Percentiles rank a stretch among this genome's conserved stretches.
These are phyloP conservation scores for Torymus tubicola DNA, from an alignment of 2,888 invertebrate species.

Conservation along the genomic window DNA sequence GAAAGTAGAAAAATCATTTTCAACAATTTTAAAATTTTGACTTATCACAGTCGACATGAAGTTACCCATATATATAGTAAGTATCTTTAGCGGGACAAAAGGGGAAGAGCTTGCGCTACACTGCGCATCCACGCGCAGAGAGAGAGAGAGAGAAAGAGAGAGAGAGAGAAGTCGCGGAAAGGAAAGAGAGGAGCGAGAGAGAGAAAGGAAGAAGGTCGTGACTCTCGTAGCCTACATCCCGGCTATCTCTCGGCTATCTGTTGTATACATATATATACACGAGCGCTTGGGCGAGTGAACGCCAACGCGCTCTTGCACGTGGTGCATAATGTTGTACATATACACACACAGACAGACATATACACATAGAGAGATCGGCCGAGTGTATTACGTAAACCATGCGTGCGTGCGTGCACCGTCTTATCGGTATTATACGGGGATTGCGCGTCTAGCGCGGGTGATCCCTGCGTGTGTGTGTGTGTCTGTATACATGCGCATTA, in stretches of 20 bases:
- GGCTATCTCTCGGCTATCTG: slow-evolving; percentile 61
- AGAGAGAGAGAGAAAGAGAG: slow-evolving; percentile 6
- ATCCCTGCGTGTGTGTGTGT: too few species aligned
- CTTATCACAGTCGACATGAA: too few species aligned
- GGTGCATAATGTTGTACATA: slow-evolving; percentile 43
- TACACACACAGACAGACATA: background rate
- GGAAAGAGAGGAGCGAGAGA: slow-evolving; percentile 31
- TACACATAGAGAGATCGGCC: background rate
- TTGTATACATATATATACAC: background rate
- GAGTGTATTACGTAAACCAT: slow-evolving; percentile 33
- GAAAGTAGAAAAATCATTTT: too few species aligned
- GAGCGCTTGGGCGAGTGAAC: slow-evolving; percentile 13
- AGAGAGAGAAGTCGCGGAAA: slow-evolving; percentile 8
- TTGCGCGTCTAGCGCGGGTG: too few species aligned
- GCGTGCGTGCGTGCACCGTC: too few species aligned
- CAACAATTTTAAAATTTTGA: too few species aligned
- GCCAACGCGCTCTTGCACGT: slow-evolving; percentile 7
- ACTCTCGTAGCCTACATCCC: slow-evolving; percentile 75
- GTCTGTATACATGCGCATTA: too few species aligned
- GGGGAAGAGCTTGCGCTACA: slow-evolving; percentile 37
- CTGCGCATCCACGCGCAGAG: too few species aligned
- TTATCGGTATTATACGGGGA: too few species aligned
- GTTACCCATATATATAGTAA: too few species aligned
- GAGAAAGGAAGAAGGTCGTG: slow-evolving; percentile 70
- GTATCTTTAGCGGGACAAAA: slow-evolving; percentile 28